Evolutionary conservation across 2,797 vertebrate species (phyloP).

Genomic region (Numenius phaeopus): DNA sequence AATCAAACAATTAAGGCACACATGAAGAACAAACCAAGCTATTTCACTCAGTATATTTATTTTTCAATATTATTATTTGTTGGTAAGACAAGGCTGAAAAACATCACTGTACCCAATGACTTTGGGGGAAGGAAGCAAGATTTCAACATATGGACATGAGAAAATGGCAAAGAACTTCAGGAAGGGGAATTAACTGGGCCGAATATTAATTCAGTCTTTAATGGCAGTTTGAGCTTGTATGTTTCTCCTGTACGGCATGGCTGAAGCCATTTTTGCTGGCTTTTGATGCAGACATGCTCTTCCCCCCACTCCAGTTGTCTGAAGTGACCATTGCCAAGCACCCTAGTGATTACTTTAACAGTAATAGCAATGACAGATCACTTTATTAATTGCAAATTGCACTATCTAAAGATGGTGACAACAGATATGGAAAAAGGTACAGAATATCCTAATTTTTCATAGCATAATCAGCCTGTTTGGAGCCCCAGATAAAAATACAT

Average conservation of each 20-base stretch:
- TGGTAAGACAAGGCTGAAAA: neutral
- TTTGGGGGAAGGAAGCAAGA: neutral
- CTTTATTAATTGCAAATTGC: slow-evolving; percentile 58
- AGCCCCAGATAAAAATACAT: slow-evolving; percentile 56
- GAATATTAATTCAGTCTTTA: neutral
- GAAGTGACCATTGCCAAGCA: neutral
- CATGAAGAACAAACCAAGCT: neutral
- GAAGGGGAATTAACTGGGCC: neutral
- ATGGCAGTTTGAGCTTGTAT: neutral
- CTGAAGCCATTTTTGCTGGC: neutral
- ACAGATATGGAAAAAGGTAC: slow-evolving; percentile 44
- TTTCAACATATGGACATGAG: neutral
- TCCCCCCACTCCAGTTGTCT: neutral
- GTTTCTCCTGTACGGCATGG: fast-evolving
- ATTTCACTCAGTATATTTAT: neutral
- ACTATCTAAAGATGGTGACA: slow-evolving; percentile 66
- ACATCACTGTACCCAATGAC: neutral
- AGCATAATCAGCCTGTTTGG: slow-evolving; percentile 44
- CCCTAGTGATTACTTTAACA: slow-evolving; percentile 9
- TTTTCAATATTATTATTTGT: neutral
- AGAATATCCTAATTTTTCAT: slow-evolving; percentile 66
- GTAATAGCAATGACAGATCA: slow-evolving; percentile 29
- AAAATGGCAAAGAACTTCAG: neutral
- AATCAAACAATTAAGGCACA: slow-evolving; percentile 47
- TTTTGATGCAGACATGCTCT: neutral